These are phyloP conservation scores for Orestias chungarensis DNA, from an alignment of 2,797 vertebrate species.

Conservation along the genomic window DNA sequence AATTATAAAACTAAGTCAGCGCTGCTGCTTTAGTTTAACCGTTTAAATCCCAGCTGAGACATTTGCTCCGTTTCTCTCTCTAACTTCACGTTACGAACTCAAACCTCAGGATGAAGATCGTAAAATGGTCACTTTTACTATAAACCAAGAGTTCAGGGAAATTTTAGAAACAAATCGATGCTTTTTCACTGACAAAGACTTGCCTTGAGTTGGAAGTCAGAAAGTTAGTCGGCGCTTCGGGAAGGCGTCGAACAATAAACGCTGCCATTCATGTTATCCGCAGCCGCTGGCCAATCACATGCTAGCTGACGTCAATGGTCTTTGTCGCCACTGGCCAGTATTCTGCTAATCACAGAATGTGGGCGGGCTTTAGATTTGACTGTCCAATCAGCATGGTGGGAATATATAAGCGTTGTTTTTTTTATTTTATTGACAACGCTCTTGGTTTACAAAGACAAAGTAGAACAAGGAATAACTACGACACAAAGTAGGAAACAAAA, in stretches of 20 bases:
- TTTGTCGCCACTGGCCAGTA: conserved; percentile 9
- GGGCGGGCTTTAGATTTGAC: conserved; percentile 7
- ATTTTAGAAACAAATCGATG: not conserved
- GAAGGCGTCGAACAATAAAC: conserved; percentile 62
- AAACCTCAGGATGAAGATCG: not conserved
- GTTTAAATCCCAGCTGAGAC: conserved; percentile 62
- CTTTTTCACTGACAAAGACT: conserved; percentile 1
- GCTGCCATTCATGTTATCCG: conserved; percentile 51
- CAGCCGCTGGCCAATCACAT: conserved; percentile 55
- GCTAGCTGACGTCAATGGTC: not conserved
- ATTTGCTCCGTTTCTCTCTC: not conserved
- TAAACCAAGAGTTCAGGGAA: not conserved
- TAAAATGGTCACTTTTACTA: not conserved
- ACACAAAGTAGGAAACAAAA: too few relatives aligned
- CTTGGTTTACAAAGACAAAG: too few relatives aligned
- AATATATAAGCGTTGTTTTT: not conserved
- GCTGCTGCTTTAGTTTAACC: conserved; percentile 49
- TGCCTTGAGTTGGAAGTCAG: conserved; percentile 21
- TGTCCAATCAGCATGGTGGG: conserved; percentile 51
- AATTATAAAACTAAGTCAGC: conserved; percentile 12
- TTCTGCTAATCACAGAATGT: not conserved
- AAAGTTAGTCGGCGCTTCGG: conserved; percentile 46
- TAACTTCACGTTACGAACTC: not conserved
- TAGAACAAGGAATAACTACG: too few relatives aligned
- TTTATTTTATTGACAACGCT: too few relatives aligned